Evolutionary conservation across 92 coral and sea anemone genomes (phyloP), one percentile per base, ranked within the genome.

Genomic region (Diadumene lineata): DNA sequence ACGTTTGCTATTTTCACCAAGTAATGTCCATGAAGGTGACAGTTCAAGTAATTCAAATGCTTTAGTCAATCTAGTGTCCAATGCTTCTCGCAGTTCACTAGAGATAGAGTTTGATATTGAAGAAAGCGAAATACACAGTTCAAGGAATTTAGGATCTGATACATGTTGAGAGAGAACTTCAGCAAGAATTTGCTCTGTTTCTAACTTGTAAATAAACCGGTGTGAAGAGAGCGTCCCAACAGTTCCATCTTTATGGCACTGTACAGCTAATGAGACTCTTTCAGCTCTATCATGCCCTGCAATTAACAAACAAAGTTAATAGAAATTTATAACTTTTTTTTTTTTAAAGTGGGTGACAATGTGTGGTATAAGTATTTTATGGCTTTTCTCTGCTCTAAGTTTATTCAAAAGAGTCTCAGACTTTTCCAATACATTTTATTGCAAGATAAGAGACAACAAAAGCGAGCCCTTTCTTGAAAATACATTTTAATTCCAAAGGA

Each of bases 241-340:
- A 13, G 73, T 78, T 17, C 63, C 65, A 46, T 85, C 85, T 43
- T 88, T 88, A 61, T 55, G 58, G 57, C 97, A 91, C 76, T 91
- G 81, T 23, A 88, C 87, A 25, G 90, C 79, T 18, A 91, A 84
- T 7, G 82, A 60, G 10, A 91, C 97, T 50, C 66, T 84, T 72
- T 91, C 97, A n/a, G 92, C 88, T 69, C 60, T 83, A 53, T 61
- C 88, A 60, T 91, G 97, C 75, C 83, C 97, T 91, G 64, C 23
- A 66, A 80, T n/a, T n/a, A n/a, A n/a, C n/a, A n/a, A n/a, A n/a
- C n/a, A n/a, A n/a, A n/a, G n/a, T n/a, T n/a, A n/a, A n/a, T n/a
- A n/a, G n/a, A n/a, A n/a, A n/a, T n/a, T n/a, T n/a, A n/a, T n/a
- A n/a, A n/a, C n/a, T n/a, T n/a, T n/a, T n/a, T n/a, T n/a, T n/a